Evolutionary conservation across 2,113 vertebrate species (phyloP), one percentile per base, ranked within the genome.

Genomic region (Anas platyrhynchos): DNA sequence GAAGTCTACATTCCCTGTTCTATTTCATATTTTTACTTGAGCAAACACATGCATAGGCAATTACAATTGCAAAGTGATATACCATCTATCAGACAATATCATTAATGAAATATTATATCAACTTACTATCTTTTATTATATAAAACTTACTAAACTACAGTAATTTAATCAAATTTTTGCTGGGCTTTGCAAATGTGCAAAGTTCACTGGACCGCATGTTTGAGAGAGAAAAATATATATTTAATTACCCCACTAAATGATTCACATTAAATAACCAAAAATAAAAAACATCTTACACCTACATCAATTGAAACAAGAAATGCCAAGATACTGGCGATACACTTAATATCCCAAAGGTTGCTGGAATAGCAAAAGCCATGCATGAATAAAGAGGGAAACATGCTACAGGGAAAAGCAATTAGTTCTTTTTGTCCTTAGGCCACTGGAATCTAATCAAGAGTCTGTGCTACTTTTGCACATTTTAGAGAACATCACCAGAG

Each of bases 361-460:
- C 71, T 86, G 21, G 12, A 72, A 86, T 67, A 93, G 55, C 8
- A 85, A 76, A 89, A 62, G 46, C 6, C 36, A 15, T 46, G 38
- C 26, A 80, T 69, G 46, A 95, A 73, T 86, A 96, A 95, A 94
- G 32, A 95, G n/a, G 17, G 13, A 94, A 85, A 86, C 13, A 44
- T 36, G n/a, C 50, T 91, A 89, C 22, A 86, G 62, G 59, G 52
- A 89, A 94, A 95, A 81, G 68, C 21, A 93, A 52, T 69, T 80
- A 12, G 16, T n/a, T 96, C 38, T 88, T 96, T 96, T 86, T 93
- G 77, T 91, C 88, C 85, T 93, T 80, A 91, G 76, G 69, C 73
- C 50, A 91, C 27, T 59, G 41, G 43, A 89, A 97, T 96, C 73
- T 95, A 97, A 97, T 97, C 86, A 94, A 91, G 44, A 78, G 5